Base-by-base conservation (phyloP, 2,113 vertebrate genomes). In the Chinchilla lanigera region DNA sequence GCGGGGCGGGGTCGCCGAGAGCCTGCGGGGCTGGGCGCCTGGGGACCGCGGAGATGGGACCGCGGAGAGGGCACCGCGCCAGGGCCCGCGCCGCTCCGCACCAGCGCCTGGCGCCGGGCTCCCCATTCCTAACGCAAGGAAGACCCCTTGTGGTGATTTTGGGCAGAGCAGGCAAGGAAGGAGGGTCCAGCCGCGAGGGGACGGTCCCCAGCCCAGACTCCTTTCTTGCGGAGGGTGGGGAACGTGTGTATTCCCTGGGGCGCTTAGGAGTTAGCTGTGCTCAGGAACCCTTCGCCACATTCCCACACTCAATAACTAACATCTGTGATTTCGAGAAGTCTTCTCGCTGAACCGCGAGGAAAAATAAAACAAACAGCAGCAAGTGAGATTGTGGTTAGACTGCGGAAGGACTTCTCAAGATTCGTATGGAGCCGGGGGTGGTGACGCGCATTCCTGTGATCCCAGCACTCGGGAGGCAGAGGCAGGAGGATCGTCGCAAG, bases 91-190 rank as follows among this genome's bases (percentile, higher is more conserved):
- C 73, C 41, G 0, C 73, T 47, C 44, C 33, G 75, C 14, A 44
- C 75, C 24, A 9, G 44, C 24, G 14, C 14, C 44, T 50, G 1
- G 26, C 22, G 14, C 30, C 3, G 30, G 28, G 63, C 67, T 56
- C 86, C 67, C 86, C 94, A 95, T 98, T 97, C 94, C 52, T 93
- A 80, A 95, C 97, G 81, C 98, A 97, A 98, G 97, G 97, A 67
- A 58, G 98, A 97, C 98, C 96, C 96, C 97, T 95, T 91, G 98
- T 98, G 98, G 98, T 89, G 80, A 44, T 16, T 50, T 13, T 30
- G 41, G 50, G 96, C 50, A 97, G 60, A 83, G 38, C 84, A n/a
- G 17, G 52, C 65, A 1, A 50, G 41, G 60, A 85, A 38, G 67
- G 11, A 12, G 24, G 33, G 58, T 13, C 11, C 65, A 24, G 58